Base-by-base conservation (phyloP, 2,888 invertebrate species). In the Cinara cedri region DNA sequence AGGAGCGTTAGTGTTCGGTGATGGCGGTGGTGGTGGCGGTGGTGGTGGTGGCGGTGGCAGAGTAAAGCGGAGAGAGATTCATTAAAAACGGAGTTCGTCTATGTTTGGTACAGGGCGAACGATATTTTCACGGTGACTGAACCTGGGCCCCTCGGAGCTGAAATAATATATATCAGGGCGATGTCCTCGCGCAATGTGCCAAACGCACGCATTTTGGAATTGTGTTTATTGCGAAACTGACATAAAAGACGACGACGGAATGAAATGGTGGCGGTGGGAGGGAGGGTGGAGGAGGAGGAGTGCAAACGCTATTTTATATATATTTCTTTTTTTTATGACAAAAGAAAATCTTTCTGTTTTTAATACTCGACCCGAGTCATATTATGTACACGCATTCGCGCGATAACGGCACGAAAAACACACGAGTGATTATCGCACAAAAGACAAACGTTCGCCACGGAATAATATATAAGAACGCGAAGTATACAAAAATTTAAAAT, bases 181-280 rank as follows among this genome's bases (percentile, higher is more conserved):
- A 66, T 68, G 66, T 76, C 66, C 76, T 76, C 55, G 76, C 76
- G 76, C 76, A 57, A 76, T 76, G 76, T 76, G 76, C 66, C 76
- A 76, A 76, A 76, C 55, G 76, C 76, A 76, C 76, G 55, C 76
- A 55, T 26, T 76, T 76, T 76, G 76, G 65, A 66, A 76, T 66
- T 76, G 76, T 76, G 76, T 76, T 76, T 76, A 76, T 76, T 76
- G 76, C 76, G 66, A 76, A 57, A 76, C 76, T 76, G 76, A 76
- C 66, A 76, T 76, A 66, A 76, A 76, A 66, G 76, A 72, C 72
- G 42, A 14, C 14, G 24, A n/a, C n/a, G n/a, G 63, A 54, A 51
- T 21, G 62, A 65, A n/a, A n/a, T n/a, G n/a, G n/a, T n/a, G 63
- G 0, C 4, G 51, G 63, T 24, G 63, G 34, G 16, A 21, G 71